Evolutionary conservation across 1,140 invertebrate species (phyloP), one percentile per base, ranked within the genome.

Genomic region (Neomicropteryx cornuta): DNA sequence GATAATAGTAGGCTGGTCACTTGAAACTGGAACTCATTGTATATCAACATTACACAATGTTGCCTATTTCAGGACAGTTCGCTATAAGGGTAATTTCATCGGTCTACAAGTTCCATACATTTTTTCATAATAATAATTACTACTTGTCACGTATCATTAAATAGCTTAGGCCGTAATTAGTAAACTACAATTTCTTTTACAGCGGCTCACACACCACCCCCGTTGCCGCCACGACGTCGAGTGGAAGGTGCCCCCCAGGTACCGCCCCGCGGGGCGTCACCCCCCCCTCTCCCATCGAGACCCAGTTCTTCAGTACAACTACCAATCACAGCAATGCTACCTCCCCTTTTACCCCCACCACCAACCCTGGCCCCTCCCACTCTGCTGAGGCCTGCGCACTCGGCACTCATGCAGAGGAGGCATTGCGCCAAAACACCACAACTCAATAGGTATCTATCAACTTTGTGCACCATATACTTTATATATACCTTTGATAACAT

Each of bases 341-440:
- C n/a, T n/a, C 56, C 55, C 1, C 53, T 53, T 27, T n/a, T n/a
- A n/a, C n/a, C n/a, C n/a, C 59, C 60, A 3, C 58, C 57, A 19
- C 52, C 50, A 5, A 51, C 55, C 13, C 42, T 51, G 28, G 51
- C 53, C 28, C 48, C 58, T 11, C 52, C 62, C 17, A 51, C 52
- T 36, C 53, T 63, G 36, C 48, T 59, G 39, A 45, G 59, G 3
- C 59, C 58, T 29, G 56, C 53, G 20, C 55, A 58, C 48, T 64
- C 62, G 31, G 50, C 60, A 21, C 56, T 64, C 20, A 50, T 66
- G 41, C 60, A 66, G 50, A 22, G 60, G 13, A 27, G 62, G 2
- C 56, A 62, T n/a, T n/a, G n/a, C n/a, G n/a, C 29, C 52, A 60
- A 38, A 57, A 43, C 33, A 53, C 50, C 27, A 43, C 41, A 27